These are phyloP conservation scores for Chloropsis hardwickii DNA, from an alignment of 2,113 vertebrate species.

Conservation along the genomic window DNA sequence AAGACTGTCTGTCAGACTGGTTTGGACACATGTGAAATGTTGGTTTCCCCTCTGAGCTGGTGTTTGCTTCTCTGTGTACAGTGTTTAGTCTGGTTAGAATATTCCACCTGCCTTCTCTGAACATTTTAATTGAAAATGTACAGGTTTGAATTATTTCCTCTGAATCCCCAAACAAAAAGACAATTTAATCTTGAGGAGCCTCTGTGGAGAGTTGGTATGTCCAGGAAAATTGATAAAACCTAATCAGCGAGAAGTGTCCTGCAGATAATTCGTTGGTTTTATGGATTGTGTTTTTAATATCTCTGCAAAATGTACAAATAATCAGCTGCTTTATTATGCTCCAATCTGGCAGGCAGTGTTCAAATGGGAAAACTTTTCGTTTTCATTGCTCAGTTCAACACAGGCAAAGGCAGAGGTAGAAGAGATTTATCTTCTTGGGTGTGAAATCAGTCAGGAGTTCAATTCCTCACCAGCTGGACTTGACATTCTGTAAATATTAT, in stretches of 20 bases:
- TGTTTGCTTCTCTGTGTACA: neutral
- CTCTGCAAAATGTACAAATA: neutral
- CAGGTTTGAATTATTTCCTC: slow-evolving; percentile 2
- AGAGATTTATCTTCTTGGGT: neutral
- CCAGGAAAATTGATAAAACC: neutral
- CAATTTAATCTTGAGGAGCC: neutral
- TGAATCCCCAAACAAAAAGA: neutral
- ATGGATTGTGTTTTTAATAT: neutral
- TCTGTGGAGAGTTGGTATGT: neutral
- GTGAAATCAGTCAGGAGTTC: neutral
- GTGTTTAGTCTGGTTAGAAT: neutral
- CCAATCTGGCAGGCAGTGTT: neutral
- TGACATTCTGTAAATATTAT: neutral
- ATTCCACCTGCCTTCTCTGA: neutral
- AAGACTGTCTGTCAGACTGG: neutral
- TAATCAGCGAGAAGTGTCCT: neutral
- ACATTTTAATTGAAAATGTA: neutral
- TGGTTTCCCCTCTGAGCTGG: neutral
- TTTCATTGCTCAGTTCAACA: neutral
- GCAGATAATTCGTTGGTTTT: neutral
- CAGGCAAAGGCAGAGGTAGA: neutral
- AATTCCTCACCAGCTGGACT: neutral
- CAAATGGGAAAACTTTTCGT: neutral
- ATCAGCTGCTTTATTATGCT: neutral
- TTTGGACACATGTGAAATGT: neutral